These are phyloP conservation scores for Globia sparganii DNA, from an alignment of 2,888 invertebrate genomes.

Conservation along the genomic window DNA sequence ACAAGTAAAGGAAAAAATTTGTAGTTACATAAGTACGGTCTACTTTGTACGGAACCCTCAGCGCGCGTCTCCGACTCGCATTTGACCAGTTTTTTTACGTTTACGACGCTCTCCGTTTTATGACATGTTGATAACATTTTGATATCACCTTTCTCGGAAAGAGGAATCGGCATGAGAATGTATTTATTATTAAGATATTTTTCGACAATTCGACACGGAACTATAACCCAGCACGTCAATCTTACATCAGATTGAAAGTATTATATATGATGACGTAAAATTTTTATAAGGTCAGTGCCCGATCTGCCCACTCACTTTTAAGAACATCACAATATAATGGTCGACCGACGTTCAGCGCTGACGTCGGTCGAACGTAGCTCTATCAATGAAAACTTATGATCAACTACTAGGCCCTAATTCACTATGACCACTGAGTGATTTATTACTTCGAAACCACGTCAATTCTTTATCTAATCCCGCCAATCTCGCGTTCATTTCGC, in stretches of 20 bases:
- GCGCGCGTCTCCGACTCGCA: too few relatives aligned
- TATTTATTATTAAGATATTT: constrained; percentile 19
- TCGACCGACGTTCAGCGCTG: too few relatives aligned
- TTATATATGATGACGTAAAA: not conserved
- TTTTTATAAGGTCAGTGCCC: not conserved
- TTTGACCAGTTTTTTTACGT: constrained; percentile 7
- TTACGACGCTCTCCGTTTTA: not conserved
- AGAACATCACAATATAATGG: not conserved
- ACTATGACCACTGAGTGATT: too few relatives aligned
- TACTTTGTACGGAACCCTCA: too few relatives aligned
- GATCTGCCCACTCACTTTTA: not conserved
- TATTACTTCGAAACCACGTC: too few relatives aligned
- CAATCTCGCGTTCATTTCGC: too few relatives aligned
- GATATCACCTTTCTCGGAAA: not conserved
- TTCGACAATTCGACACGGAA: constrained; percentile 20
- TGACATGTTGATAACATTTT: constrained; percentile 3
- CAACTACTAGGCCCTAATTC: too few relatives aligned
- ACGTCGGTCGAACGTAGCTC: too few relatives aligned
- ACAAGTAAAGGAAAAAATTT: too few relatives aligned
- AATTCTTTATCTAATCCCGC: too few relatives aligned
- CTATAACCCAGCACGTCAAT: constrained; percentile 5
- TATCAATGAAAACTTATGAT: too few relatives aligned
- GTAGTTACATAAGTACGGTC: too few relatives aligned
- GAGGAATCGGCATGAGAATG: constrained; percentile 14
- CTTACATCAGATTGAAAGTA: not conserved